phyloP scores from a whole-genome alignment of 1,140 invertebrate species.

The Habropoda laboriosa region DNA sequence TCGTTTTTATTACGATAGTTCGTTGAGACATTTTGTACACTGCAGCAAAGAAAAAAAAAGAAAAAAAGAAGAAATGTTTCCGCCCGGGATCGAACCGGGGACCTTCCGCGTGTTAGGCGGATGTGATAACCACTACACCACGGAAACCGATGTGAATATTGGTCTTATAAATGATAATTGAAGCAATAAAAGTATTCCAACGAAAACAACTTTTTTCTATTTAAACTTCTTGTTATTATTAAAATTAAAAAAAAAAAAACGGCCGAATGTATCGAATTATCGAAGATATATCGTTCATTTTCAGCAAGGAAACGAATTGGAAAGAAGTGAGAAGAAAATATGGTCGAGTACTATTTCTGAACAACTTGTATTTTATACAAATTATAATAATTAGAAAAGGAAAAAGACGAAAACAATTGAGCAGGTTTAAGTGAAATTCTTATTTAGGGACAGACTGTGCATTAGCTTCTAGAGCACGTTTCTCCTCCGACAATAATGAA shows the following conservation, averaged over 20 bases:
- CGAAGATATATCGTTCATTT: neutral
- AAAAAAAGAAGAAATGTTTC: constrained; percentile 59
- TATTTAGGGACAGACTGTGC: constrained; percentile 42
- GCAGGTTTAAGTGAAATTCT: neutral
- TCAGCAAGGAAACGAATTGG: neutral
- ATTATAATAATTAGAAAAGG: constrained; percentile 32
- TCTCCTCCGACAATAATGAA: constrained; percentile 75
- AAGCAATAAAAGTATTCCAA: too few relatives aligned
- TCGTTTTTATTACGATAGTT: too few relatives aligned
- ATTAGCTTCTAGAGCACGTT: constrained; percentile 68
- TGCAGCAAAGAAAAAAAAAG: too few relatives aligned
- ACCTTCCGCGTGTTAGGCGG: constrained; percentile 67
- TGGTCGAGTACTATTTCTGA: neutral
- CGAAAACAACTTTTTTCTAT: neutral
- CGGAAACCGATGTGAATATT: constrained; percentile 44
- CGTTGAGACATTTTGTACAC: too few relatives aligned
- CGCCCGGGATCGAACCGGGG: constrained; percentile 68
- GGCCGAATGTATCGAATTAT: too few relatives aligned
- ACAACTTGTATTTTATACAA: constrained; percentile 39
- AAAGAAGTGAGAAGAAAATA: neutral
- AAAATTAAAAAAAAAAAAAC: neutral
- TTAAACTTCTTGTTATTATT: neutral
- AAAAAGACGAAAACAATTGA: too few relatives aligned
- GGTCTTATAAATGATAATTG: too few relatives aligned
- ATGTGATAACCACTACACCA: constrained; percentile 70